Evolutionary conservation across 1,140 invertebrate species (phyloP).

Genomic region (Drosophila biarmipes): DNA sequence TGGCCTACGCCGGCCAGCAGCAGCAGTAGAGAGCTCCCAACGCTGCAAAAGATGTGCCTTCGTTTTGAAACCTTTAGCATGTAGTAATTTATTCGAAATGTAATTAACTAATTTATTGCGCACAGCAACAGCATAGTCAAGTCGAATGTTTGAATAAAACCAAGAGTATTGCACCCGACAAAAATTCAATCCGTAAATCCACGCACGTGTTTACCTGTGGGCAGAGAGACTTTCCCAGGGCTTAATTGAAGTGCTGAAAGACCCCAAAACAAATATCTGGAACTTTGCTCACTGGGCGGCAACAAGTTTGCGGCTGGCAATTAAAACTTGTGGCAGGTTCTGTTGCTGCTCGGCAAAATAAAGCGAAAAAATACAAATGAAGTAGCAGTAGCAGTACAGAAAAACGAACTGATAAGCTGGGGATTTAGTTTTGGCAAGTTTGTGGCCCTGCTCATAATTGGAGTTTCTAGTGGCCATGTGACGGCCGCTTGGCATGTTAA

Average conservation of each 20-base stretch:
- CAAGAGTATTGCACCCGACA: conserved; percentile 45
- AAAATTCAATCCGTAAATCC: conserved; percentile 16
- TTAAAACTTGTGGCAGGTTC: conserved; percentile 68
- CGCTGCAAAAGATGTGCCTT: conserved; percentile 65
- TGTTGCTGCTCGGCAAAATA: conserved; percentile 4
- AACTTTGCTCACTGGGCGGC: conserved; percentile 41
- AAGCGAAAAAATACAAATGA: background rate
- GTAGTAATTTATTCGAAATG: conserved; percentile 77
- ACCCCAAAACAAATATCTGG: conserved; percentile 50
- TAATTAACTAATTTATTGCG: conserved; percentile 74
- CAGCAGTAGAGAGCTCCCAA: conserved; percentile 38
- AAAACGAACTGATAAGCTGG: conserved; percentile 30
- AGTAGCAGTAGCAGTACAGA: too few relatives aligned
- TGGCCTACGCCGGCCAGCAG: conserved; percentile 65
- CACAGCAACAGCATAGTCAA: conserved; percentile 45
- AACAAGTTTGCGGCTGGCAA: conserved; percentile 56
- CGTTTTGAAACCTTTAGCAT: conserved; percentile 63
- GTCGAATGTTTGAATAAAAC: conserved; percentile 70
- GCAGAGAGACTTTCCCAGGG: conserved; percentile 61
- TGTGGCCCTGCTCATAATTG: conserved; percentile 52
- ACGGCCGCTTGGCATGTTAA: conserved; percentile 69
- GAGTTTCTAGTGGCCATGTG: conserved; percentile 52
- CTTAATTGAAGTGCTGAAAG: conserved; percentile 48
- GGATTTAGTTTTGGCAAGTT: conserved; percentile 43
- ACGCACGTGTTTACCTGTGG: conserved; percentile 49